phyloP scores from a whole-genome alignment of 2,888 invertebrate species.

The Noctuana brunneofusca region DNA sequence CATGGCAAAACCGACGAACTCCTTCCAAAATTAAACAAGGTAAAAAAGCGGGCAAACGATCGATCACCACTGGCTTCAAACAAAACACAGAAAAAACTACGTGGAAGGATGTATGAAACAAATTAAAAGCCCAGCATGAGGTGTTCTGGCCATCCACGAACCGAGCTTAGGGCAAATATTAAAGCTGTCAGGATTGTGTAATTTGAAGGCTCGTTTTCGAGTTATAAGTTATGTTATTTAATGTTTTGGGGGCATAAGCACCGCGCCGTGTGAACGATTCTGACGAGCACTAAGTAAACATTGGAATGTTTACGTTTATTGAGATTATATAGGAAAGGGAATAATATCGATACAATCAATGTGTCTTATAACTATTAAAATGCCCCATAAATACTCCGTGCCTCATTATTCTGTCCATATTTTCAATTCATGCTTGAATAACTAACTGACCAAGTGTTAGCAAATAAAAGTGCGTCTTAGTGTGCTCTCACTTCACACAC shows the following conservation, averaged over 20 bases:
- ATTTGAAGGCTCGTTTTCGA: conserved; percentile 76
- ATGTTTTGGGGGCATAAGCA: conserved; percentile 64
- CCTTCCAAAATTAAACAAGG: conserved; percentile 78
- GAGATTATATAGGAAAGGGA: conserved; percentile 57
- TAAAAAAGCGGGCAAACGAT: conserved; percentile 78
- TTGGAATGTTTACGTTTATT: conserved; percentile 52
- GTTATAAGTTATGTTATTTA: conserved; percentile 79
- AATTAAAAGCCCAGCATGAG: conserved; percentile 82
- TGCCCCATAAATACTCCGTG: conserved; percentile 52
- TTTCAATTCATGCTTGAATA: conserved; percentile 53
- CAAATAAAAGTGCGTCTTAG: conserved; percentile 56
- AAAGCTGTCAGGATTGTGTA: conserved; percentile 77
- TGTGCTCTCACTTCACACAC: conserved; percentile 48
- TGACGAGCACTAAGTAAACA: conserved; percentile 62
- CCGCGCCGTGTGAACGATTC: conserved; percentile 56
- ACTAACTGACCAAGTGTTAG: conserved; percentile 45
- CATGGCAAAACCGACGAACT: conserved; percentile 74
- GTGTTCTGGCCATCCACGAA: conserved; percentile 57
- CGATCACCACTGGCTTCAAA: conserved; percentile 75
- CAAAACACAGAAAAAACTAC: conserved; percentile 77
- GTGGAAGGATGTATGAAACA: conserved; percentile 79
- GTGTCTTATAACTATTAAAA: conserved; percentile 54
- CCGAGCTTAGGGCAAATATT: conserved; percentile 76
- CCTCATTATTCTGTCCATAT: conserved; percentile 48
- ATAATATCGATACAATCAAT: conserved; percentile 61